A percentile compares a stretch with the other conserved stretches of the same genome.
phyloP scores from a whole-genome alignment of 2,113 vertebrate genomes.

The Ictalurus furcatus region DNA sequence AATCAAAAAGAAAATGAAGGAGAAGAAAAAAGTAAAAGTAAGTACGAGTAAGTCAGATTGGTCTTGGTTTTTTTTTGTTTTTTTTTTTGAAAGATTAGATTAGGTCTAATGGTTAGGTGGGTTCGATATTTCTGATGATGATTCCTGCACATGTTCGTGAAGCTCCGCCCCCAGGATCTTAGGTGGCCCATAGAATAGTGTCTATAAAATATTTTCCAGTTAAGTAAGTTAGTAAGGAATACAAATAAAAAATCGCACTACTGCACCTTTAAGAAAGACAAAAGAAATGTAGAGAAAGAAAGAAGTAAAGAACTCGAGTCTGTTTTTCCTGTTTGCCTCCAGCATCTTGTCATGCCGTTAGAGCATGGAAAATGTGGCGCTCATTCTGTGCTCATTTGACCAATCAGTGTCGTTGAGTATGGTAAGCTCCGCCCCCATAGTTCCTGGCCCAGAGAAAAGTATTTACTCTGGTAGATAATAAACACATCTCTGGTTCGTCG shows the following conservation, averaged over 20 bases:
- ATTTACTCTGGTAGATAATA: neutral
- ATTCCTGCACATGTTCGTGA: neutral
- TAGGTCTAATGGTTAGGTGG: neutral
- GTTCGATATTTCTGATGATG: neutral
- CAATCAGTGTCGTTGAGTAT: neutral
- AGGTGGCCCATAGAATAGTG: neutral
- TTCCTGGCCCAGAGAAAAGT: neutral
- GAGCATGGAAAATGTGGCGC: neutral
- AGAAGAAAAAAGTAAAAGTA: neutral
- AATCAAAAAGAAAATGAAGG: neutral
- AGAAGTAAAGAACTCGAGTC: neutral
- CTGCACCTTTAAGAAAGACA: neutral
- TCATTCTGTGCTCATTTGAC: neutral
- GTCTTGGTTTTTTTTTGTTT: neutral
- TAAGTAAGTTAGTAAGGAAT: neutral
- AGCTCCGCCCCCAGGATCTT: neutral
- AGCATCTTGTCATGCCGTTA: neutral
- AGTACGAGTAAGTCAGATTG: neutral
- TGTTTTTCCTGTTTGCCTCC: neutral
- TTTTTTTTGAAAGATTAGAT: no score
- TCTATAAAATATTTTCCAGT: neutral
- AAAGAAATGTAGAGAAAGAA: neutral
- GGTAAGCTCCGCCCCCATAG: neutral
- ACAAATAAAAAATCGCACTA: neutral
- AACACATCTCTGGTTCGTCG: neutral